These are phyloP conservation scores for Amphibalanus amphitrite DNA, from an alignment of 1,140 invertebrate genomes.

Conservation along the genomic window DNA sequence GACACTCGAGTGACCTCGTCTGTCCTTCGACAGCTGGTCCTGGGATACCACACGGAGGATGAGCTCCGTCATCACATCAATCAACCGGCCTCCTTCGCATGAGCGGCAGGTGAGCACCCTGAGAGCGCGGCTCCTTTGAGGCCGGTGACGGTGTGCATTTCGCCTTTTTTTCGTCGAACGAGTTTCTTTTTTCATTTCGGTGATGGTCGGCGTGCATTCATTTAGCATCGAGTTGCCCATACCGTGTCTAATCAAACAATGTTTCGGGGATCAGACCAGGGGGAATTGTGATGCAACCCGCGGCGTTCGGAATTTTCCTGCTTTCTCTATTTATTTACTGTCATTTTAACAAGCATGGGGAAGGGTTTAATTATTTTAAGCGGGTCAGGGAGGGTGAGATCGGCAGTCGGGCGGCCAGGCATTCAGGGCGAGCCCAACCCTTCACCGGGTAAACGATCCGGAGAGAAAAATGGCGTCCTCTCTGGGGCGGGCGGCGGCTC, in stretches of 20 bases:
- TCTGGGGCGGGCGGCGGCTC: too few relatives aligned
- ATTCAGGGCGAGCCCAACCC: neutral
- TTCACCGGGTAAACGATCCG: too few relatives aligned
- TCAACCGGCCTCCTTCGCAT: neutral
- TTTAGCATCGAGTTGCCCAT: too few relatives aligned
- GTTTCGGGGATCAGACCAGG: too few relatives aligned
- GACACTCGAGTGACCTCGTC: neutral
- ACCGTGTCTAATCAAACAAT: too few relatives aligned
- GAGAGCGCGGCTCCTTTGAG: too few relatives aligned
- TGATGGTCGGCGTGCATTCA: too few relatives aligned
- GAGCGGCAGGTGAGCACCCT: neutral
- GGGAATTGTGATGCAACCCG: neutral
- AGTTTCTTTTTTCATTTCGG: too few relatives aligned
- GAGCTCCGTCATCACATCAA: neutral
- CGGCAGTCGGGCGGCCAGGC: too few relatives aligned
- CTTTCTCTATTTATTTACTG: conserved; percentile 1
- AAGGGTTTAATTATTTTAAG: conserved; percentile 1
- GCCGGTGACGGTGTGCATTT: too few relatives aligned
- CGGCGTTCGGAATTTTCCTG: neutral
- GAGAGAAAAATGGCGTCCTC: too few relatives aligned
- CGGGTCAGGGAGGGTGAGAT: neutral
- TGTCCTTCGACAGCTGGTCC: neutral
- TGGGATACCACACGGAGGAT: neutral
- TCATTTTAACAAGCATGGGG: neutral
- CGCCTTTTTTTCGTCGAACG: too few relatives aligned